phyloP scores from a whole-genome alignment of 2,797 vertebrate genomes.

The Phalloptychus januarius region DNA sequence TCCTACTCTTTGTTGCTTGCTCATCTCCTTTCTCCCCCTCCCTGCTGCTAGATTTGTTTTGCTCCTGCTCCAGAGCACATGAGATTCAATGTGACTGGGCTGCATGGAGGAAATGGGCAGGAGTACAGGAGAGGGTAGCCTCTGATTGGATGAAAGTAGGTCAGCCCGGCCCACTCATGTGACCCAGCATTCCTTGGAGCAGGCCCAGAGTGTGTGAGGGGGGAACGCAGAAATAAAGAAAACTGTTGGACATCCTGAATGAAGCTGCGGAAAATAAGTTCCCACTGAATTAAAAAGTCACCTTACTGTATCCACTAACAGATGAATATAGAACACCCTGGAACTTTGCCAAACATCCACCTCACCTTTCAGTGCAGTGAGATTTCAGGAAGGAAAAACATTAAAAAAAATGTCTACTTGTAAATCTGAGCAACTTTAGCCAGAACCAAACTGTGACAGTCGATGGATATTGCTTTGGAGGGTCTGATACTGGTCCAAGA shows the following conservation, averaged over 20 bases:
- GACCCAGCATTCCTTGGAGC: slow-evolving; percentile 49
- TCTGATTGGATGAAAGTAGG: slow-evolving; percentile 80
- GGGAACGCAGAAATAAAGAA: neutral
- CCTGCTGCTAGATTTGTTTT: slow-evolving; percentile 22
- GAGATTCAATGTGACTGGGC: slow-evolving; percentile 70
- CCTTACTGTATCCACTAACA: neutral
- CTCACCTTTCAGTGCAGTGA: neutral
- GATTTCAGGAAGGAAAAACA: neutral
- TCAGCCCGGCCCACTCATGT: slow-evolving; percentile 72
- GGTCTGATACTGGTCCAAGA: neutral
- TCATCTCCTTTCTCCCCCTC: neutral
- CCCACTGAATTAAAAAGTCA: neutral
- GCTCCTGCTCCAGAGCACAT: slow-evolving; percentile 56
- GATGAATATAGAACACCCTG: neutral
- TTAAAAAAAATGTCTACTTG: neutral
- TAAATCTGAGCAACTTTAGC: neutral
- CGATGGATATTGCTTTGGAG: neutral
- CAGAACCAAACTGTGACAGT: neutral
- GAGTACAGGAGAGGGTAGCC: neutral
- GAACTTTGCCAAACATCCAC: neutral
- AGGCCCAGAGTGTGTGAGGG: neutral
- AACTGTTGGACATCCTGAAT: neutral
- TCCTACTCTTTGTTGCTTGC: neutral
- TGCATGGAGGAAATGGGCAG: slow-evolving; percentile 9
- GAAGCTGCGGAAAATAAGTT: neutral